phyloP scores from a whole-genome alignment of 2,888 invertebrate species.

The Athrips mouffetella region DNA sequence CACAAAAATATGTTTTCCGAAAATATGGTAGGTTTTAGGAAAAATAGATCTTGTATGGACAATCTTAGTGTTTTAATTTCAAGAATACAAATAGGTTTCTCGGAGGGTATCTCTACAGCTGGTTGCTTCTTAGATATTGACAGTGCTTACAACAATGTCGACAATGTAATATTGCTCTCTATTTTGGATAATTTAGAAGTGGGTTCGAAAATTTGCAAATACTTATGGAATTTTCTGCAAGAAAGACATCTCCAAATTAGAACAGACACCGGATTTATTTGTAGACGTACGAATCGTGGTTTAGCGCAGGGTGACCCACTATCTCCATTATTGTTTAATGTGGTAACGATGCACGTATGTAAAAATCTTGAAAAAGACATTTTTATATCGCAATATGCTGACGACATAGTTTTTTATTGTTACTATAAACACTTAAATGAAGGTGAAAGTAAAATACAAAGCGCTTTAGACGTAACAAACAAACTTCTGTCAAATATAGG shows the following conservation, averaged over 20 bases:
- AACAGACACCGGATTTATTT: background rate
- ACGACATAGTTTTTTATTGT: slow-evolving; percentile 20
- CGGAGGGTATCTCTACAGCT: background rate
- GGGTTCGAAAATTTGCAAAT: slow-evolving; percentile 11
- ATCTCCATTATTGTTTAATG: slow-evolving; percentile 24
- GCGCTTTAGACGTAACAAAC: background rate
- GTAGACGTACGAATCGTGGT: slow-evolving; percentile 9
- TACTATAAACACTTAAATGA: slow-evolving; percentile 8
- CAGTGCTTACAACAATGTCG: slow-evolving; percentile 11
- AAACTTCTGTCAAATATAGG: slow-evolving; percentile 12
- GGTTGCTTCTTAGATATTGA: slow-evolving; percentile 11
- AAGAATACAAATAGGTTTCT: slow-evolving; percentile 14
- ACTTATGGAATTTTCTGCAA: slow-evolving; percentile 19
- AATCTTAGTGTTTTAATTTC: slow-evolving; percentile 17
- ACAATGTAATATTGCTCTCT: background rate
- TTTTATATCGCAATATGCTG: slow-evolving; percentile 15
- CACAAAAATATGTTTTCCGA: no score
- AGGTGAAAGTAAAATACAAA: background rate
- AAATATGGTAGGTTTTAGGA: slow-evolving; percentile 21
- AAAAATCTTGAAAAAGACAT: slow-evolving; percentile 4
- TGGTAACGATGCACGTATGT: slow-evolving; percentile 8
- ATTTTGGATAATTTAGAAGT: background rate
- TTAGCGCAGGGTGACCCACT: slow-evolving; percentile 24
- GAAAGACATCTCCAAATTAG: slow-evolving; percentile 10
- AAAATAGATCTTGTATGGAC: slow-evolving; percentile 18